phyloP scores from a whole-genome alignment of 2,797 vertebrate species.

The Paedocypris micromegethes region DNA sequence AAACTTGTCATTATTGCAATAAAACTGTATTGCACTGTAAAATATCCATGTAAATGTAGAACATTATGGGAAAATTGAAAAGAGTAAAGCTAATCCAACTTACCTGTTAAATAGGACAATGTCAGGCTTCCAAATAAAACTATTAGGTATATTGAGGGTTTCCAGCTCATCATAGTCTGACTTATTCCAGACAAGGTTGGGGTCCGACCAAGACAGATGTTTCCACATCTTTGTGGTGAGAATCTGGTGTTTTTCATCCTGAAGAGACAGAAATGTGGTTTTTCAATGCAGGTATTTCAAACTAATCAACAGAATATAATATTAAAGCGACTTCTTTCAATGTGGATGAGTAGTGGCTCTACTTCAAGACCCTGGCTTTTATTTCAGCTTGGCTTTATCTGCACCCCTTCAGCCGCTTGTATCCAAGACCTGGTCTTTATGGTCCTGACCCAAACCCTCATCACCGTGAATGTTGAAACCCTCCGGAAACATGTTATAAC shows the following conservation, averaged over 20 bases:
- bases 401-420: too few species aligned
- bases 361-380: too few species aligned
- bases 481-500: too few species aligned
- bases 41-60: too few species aligned
- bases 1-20: too few species aligned
- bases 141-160: conserved; percentile 83
- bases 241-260: conserved; percentile 91
- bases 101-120: conserved; percentile 90
- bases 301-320: neutral
- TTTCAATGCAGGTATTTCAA: neutral
- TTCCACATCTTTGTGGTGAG: conserved; percentile 88
- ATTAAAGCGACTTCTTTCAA: too few species aligned
- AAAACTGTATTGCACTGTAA: too few species aligned
- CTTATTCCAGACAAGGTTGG: conserved; percentile 79
- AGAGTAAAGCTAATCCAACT: conserved; percentile 45
- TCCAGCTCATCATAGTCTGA: conserved; percentile 80
- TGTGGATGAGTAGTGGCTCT: too few species aligned
- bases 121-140: conserved; percentile 84
- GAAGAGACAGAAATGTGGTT: conserved; percentile 10
- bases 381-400: too few species aligned
- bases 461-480: too few species aligned
- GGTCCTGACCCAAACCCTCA: too few species aligned
- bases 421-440: too few species aligned
- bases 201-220: conserved; percentile 84
- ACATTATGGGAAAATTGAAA: conserved; percentile 18